Conservation (phyloP, 2,888 invertebrate genomes). For the Folsomia manolachei region DNA sequence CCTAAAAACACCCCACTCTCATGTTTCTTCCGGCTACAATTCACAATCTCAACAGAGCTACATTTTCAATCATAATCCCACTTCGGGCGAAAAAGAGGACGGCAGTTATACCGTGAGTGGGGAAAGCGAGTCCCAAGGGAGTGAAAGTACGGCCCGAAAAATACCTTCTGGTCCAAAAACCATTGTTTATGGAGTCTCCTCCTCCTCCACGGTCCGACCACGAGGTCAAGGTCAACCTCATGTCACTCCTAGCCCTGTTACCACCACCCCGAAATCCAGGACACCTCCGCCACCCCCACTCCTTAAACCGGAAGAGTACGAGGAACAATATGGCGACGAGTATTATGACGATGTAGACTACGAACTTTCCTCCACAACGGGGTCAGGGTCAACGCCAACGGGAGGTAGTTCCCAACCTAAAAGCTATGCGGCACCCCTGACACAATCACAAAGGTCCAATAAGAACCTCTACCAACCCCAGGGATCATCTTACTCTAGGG, state of each 20-base stretch:
- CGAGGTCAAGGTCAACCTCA: too few species aligned
- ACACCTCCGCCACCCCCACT: slow-evolving; percentile 27
- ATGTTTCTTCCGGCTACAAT: slow-evolving; percentile 48
- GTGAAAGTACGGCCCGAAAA: slow-evolving; percentile 36
- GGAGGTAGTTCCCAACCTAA: background rate
- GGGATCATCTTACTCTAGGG: background rate
- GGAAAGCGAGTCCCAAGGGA: background rate
- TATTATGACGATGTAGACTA: slow-evolving; percentile 42
- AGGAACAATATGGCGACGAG: slow-evolving; percentile 44
- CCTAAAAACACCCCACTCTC: slow-evolving; percentile 48
- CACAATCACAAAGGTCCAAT: background rate
- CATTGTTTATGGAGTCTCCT: slow-evolving; percentile 37
- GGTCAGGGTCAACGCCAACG: background rate
- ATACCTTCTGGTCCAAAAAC: slow-evolving; percentile 45
- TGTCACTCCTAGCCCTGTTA: background rate
- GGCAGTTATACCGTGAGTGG: background rate
- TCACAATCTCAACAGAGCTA: slow-evolving; percentile 47
- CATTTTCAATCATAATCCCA: slow-evolving; percentile 39
- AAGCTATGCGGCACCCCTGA: background rate
- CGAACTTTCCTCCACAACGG: slow-evolving; percentile 13
- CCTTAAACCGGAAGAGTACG: slow-evolving; percentile 26
- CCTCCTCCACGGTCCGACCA: slow-evolving; percentile 27
- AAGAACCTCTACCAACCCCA: slow-evolving; percentile 3
- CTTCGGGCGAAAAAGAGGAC: slow-evolving; percentile 22
- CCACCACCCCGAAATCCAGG: slow-evolving; percentile 14